Conservation (phyloP, 1,140 invertebrate species). For the Pogonomyrmex barbatus region DNA sequence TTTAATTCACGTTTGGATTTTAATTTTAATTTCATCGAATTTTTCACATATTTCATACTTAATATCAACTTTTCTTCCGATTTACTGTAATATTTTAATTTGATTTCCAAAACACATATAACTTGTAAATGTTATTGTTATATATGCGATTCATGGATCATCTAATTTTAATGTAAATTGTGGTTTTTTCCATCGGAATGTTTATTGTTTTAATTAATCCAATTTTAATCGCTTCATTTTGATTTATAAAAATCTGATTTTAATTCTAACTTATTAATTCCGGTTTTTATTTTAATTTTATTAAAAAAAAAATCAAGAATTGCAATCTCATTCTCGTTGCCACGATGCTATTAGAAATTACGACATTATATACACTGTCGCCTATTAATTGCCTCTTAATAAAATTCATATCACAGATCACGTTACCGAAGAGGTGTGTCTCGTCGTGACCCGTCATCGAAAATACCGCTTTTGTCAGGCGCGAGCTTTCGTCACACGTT, state of each 20-base stretch:
- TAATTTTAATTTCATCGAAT: neutral
- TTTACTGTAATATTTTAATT: neutral
- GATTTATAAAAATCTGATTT: neutral
- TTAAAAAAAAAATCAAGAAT: neutral
- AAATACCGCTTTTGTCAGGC: constrained; percentile 63
- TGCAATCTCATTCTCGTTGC: no score
- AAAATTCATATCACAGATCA: neutral
- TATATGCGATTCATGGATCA: neutral
- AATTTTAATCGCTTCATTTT: neutral
- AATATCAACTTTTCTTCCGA: neutral
- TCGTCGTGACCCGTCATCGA: neutral
- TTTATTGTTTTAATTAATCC: neutral
- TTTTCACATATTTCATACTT: no score
- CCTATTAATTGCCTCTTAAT: neutral
- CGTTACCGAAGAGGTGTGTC: neutral
- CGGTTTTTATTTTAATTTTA: neutral
- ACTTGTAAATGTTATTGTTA: neutral
- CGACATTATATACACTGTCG: neutral
- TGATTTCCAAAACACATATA: neutral
- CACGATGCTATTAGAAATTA: no score
- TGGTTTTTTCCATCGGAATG: neutral
- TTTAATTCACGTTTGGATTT: neutral
- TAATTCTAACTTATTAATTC: neutral
- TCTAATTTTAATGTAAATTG: neutral
- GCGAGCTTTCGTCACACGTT: constrained; percentile 60